phyloP scores from a whole-genome alignment of 1,140 invertebrate genomes.

The Leucophenga varia region DNA sequence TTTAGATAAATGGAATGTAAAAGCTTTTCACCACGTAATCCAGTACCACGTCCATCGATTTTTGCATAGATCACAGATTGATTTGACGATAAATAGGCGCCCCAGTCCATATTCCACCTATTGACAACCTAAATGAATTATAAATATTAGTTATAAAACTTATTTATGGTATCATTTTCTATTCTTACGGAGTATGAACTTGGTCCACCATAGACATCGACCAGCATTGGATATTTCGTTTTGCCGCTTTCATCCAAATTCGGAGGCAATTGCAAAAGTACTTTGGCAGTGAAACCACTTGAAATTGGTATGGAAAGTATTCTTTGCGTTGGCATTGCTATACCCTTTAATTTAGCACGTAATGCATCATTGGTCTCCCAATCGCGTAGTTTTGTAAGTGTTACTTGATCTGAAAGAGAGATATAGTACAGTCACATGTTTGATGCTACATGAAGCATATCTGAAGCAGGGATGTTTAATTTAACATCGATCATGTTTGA shows the following conservation, averaged over 20 bases:
- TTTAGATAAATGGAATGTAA: slow-evolving; percentile 81
- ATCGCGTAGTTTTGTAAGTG: slow-evolving; percentile 34
- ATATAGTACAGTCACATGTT: too few species aligned
- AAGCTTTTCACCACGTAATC: slow-evolving; percentile 79
- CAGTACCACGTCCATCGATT: slow-evolving; percentile 89
- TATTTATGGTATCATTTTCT: background rate
- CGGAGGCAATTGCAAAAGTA: slow-evolving; percentile 71
- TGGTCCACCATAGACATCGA: slow-evolving; percentile 90
- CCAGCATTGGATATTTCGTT: slow-evolving; percentile 78
- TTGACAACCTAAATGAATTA: slow-evolving; percentile 55
- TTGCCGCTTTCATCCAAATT: slow-evolving; percentile 67
- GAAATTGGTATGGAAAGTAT: slow-evolving; percentile 43
- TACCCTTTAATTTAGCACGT: slow-evolving; percentile 24
- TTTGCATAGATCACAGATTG: slow-evolving; percentile 82
- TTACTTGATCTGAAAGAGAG: slow-evolving; percentile 43
- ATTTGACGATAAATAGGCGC: slow-evolving; percentile 78
- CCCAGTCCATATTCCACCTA: slow-evolving; percentile 76
- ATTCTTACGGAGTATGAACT: slow-evolving; percentile 75
- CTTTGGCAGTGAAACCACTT: slow-evolving; percentile 46
- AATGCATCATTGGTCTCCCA: slow-evolving; percentile 44
- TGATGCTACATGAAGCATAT: too few species aligned
- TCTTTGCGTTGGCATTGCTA: slow-evolving; percentile 34
- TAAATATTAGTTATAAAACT: background rate
- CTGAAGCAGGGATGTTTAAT: too few species aligned
- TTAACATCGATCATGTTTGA: too few species aligned